Evolutionary conservation across 1,140 invertebrate species (phyloP), one percentile per base, ranked within the genome.

Genomic region (Drosophila mauritiana): DNA sequence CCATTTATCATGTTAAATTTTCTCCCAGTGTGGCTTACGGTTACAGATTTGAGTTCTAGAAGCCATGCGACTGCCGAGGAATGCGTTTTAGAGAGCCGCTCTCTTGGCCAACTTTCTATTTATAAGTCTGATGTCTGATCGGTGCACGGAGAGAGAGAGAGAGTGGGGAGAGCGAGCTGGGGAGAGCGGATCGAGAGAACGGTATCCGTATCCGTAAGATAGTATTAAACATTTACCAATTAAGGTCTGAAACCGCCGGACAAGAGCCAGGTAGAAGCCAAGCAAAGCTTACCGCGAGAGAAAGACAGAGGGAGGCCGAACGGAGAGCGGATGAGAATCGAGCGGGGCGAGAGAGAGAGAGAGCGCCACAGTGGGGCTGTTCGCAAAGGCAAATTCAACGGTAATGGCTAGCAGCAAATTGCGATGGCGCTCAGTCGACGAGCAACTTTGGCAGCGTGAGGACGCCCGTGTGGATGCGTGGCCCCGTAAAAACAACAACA

Each of bases 91-190:
- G 46, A 68, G 49, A 62, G 51, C 25, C 52, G 17, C 55, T 79
- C 46, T 51, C 27, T 51, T 27, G 11, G 52, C 62, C 73, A 54
- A 42, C 68, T 72, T 74, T 68, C 53, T 88, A 88, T 88, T 89
- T 80, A 83, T 88, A 88, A 89, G 70, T 88, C 83, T 88, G 83
- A 88, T 88, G 83, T 89, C 75, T 88, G 72, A 83, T 39, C 49
- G 12, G 58, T 49, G 37, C 31, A 56, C 34, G 17, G 0, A 22
- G 20, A 22, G 20, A 17, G 40, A 57, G 37, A 49, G 61, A 74
- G 37, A 37, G 36, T 4, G 4, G 36, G 4, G 12, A 39, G 57
- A 48, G 46, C 12, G 20, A 8, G 43, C 22, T 27, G 46, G 7
- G 8, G 4, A 5, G n/a, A 49, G 48, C 13, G 36, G 55, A 54